These are phyloP conservation scores for Acrocyrtus sp. DNA, from an alignment of 2,888 invertebrate genomes.

Conservation along the genomic window DNA sequence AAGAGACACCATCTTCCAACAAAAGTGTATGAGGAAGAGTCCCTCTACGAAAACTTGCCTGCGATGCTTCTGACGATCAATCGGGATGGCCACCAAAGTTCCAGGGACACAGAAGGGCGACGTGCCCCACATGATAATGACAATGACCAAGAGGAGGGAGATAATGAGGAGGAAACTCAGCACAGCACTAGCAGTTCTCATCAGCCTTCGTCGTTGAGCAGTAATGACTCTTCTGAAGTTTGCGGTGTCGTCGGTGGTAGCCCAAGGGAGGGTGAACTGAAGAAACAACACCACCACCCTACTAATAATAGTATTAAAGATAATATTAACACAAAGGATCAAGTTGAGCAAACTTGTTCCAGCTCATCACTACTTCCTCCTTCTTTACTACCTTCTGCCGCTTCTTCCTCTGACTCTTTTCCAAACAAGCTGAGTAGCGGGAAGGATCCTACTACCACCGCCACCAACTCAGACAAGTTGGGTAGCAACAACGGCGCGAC, in stretches of 20 bases:
- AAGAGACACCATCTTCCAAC: constrained; percentile 36
- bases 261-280: constrained; percentile 36
- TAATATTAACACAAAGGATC: constrained; percentile 32
- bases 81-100: too few relatives aligned
- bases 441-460: neutral
- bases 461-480: too few relatives aligned
- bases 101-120: neutral
- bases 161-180: constrained; percentile 23
- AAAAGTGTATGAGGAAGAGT: constrained; percentile 21
- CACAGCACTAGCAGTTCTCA: constrained; percentile 38
- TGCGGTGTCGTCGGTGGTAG: constrained; percentile 13
- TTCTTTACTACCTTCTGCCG: constrained; percentile 25
- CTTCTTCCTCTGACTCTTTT: constrained; percentile 32
- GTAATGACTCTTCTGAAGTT: constrained; percentile 47
- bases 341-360: constrained; percentile 29
- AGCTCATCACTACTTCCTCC: constrained; percentile 12
- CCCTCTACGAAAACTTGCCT: constrained; percentile 28
- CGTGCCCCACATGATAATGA: constrained; percentile 27
- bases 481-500: constrained; percentile 1
- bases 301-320: constrained; percentile 24
- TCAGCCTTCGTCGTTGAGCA: constrained; percentile 38
- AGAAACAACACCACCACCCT: constrained; percentile 17
- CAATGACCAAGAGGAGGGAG: constrained; percentile 23
- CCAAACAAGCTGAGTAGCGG: constrained; percentile 21
- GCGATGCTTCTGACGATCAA: neutral